Evolutionary conservation across 2,888 invertebrate genomes (phyloP), one percentile per base, ranked within the genome.

Genomic region (Oscheius sp.): DNA sequence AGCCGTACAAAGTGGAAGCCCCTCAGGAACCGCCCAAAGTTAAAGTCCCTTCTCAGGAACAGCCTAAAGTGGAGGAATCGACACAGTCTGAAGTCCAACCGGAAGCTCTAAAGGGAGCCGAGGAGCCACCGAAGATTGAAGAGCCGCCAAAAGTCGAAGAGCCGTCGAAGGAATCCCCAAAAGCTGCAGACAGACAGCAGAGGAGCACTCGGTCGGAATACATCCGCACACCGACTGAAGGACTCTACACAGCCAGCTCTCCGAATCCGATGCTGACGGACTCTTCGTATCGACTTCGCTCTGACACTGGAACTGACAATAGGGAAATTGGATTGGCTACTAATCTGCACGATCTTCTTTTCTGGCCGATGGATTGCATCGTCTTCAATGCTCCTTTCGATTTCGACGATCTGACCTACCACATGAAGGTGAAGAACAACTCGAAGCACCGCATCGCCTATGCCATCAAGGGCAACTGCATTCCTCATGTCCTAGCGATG

Each of bases 401-500:
- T 20, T 29, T 20, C 25, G 65, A 65, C 61, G 15, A 48, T 42
- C 42, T 45, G 17, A 53, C 42, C 25, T 64, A 23, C 29, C 64
- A 65, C 50, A 65, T 65, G 20, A 48, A 29, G 20, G 50, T 48
- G 15, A n/a, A n/a, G 25, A 46, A 65, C 50, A 50, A 12, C 6
- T 52, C 50, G 17, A 29, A 50, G 15, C 50, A 48, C 50, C 15
- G 17, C 33, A 48, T 31, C 20, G 33, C 50, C 37, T 46, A 27
- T 25, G 65, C 48, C 50, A 65, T 65, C 65, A 46, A 65, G 20
- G 17, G 48, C 33, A 52, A 63, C 20, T 15, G n/a, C 63, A 20
- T 63, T 33, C 76, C 76, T 10, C 67, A 75, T 8, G 37, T 76
- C 27, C 64, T 55, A 23, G 66, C 68, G n/a, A 37, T 57, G 15